Evolutionary conservation across 2,888 invertebrate genomes (phyloP), one percentile per base, ranked within the genome.

Genomic region (Erebia ligea): DNA sequence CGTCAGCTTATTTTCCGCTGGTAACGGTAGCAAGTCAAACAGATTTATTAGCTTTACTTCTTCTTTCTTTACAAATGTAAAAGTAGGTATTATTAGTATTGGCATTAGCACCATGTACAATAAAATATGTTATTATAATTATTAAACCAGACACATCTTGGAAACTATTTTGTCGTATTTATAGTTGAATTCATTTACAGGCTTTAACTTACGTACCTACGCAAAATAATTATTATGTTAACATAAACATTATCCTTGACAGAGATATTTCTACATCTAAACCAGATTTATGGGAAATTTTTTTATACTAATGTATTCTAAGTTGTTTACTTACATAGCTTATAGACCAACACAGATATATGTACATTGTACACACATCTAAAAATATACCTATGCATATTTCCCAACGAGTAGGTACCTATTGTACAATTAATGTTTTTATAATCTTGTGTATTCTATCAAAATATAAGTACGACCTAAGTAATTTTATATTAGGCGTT

Each of bases 31-130:
- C 17, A 9, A n/a, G 15, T 10, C 17, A 52, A 54, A 45, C 42
- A 45, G 45, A 66, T 66, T 66, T 45, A 67, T 34, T 66, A 57
- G 56, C n/a, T 67, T 64, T 34, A 34, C 34, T n/a, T n/a, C 45
- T 25, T 42, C 17, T 80, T 76, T 79, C 62, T 68, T 64, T 65
- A 76, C 70, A 73, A 77, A 76, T 78, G 73, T 78, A 76, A 70
- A 70, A 77, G 76, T 78, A 75, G 80, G 76, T 86, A 86, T 86
- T 87, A 86, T 86, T 87, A 86, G 84, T 84, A 82, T 84, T 84
- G 85, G 85, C 86, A 79, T 81, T 84, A 84, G 81, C 79, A 80
- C 79, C 79, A 79, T 80, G 71, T 75, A 70, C 58, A 72, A 75
- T 73, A 15, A 2, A 71, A 78, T 9, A 67, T 65, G 62, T 68